A percentile compares a stretch with the other conserved stretches of the same genome.
These are phyloP conservation scores for Andrena flavipes DNA, from an alignment of 2,888 invertebrate species.

Conservation along the genomic window DNA sequence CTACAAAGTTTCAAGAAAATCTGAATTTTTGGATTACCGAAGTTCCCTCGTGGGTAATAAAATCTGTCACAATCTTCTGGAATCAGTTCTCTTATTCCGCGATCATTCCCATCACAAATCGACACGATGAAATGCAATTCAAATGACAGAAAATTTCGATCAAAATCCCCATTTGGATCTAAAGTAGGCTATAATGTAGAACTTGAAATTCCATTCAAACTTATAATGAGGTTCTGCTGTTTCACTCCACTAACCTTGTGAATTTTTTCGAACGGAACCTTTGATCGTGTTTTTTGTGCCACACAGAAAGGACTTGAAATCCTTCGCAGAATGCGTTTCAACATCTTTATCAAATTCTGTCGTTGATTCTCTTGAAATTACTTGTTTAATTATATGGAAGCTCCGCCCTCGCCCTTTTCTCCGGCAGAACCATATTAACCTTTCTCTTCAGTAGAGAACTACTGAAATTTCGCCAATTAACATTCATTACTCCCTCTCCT, in stretches of 20 bases:
- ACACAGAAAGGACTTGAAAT: slow-evolving; percentile 1
- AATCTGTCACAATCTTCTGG: not conserved
- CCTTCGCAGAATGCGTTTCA: not conserved
- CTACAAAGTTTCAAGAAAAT: no score
- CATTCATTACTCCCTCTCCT: slow-evolving; percentile 1
- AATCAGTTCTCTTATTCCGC: not conserved
- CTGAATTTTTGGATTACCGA: no score
- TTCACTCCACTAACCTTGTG: slow-evolving; percentile 6
- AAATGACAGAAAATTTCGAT: not conserved
- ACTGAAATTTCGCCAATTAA: slow-evolving; percentile 21
- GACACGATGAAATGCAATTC: not conserved
- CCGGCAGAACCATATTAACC: not conserved
- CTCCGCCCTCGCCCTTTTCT: not conserved
- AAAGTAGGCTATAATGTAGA: not conserved
- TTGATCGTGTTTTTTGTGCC: not conserved
- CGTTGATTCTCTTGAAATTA: not conserved
- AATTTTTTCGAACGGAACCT: slow-evolving; percentile 21
- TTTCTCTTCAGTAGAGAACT: not conserved
- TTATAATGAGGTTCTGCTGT: slow-evolving; percentile 43
- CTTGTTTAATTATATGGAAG: not conserved
- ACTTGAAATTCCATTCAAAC: slow-evolving; percentile 40
- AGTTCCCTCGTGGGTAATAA: not conserved
- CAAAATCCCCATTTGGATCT: not conserved
- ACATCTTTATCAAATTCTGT: not conserved
- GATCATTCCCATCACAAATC: not conserved